phyloP scores from a whole-genome alignment of 2,113 vertebrate species.

The Tichodroma muraria region DNA sequence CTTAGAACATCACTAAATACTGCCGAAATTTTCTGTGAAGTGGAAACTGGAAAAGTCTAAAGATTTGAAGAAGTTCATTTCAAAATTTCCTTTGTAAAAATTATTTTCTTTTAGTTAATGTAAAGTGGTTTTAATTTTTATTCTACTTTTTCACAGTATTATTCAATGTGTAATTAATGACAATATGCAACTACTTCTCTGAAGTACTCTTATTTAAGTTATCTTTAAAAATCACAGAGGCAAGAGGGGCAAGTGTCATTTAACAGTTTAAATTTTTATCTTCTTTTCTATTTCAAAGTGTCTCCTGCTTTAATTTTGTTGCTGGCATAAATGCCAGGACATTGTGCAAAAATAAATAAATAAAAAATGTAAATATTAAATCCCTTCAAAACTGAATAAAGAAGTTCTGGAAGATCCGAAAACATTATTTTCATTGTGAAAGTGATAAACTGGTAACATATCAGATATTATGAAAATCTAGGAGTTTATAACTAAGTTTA shows the following conservation, averaged over 20 bases:
- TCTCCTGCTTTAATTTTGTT: background rate
- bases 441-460: background rate
- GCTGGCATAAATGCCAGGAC: background rate
- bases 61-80: background rate
- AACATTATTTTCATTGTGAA: background rate
- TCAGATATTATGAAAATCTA: background rate
- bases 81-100: background rate
- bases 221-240: background rate
- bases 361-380: background rate
- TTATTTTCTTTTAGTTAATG: background rate
- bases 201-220: background rate
- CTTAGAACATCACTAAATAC: background rate
- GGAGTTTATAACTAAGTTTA: background rate
- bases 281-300: background rate
- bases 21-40: background rate
- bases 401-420: background rate
- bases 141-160: background rate
- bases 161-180: background rate
- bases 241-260: background rate
- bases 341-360: background rate
- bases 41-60: background rate
- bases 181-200: background rate
- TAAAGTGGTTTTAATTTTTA: background rate
- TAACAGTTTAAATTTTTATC: background rate
- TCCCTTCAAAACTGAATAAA: background rate